phyloP scores from a whole-genome alignment of 2,113 vertebrate species.

The Actenoides hombroni region DNA sequence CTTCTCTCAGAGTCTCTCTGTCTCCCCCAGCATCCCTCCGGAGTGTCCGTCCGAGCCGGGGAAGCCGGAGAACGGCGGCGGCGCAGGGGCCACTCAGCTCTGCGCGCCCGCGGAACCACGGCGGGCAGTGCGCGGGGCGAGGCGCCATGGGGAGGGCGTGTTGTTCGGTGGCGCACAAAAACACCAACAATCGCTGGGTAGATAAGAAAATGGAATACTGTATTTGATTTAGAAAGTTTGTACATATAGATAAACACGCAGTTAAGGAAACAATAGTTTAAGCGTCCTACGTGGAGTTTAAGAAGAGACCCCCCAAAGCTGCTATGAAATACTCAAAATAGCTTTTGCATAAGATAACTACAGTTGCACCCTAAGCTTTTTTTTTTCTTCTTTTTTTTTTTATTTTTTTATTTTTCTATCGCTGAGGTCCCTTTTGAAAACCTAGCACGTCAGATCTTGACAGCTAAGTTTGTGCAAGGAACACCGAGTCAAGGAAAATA shows the following conservation, averaged over 20 bases:
- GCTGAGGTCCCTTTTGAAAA: slow-evolving; percentile 72
- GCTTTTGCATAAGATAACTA: slow-evolving; percentile 88
- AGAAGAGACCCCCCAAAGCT: slow-evolving; percentile 78
- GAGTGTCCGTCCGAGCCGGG: background rate
- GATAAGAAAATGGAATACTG: slow-evolving; percentile 93
- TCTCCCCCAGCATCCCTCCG: background rate
- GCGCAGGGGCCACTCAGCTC: background rate
- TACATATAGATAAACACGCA: slow-evolving; percentile 93
- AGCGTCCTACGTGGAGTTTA: slow-evolving; percentile 86
- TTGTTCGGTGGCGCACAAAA: slow-evolving; percentile 61
- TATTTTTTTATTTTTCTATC: slow-evolving; percentile 22
- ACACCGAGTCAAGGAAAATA: slow-evolving; percentile 86
- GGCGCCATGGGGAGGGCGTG: background rate
- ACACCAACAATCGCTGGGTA: slow-evolving; percentile 77
- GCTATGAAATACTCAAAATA: slow-evolving; percentile 85
- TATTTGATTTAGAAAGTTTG: slow-evolving; percentile 96
- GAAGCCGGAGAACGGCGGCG: background rate
- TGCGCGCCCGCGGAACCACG: background rate
- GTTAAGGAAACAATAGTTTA: slow-evolving; percentile 88
- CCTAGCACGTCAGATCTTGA: slow-evolving; percentile 80
- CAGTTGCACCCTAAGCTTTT: slow-evolving; percentile 77
- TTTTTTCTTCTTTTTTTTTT: background rate
- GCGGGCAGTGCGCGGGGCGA: background rate
- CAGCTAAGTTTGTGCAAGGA: slow-evolving; percentile 87
- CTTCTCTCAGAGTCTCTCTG: background rate